Base-by-base conservation (phyloP, 23 tunicate genomes). In the Aplidium turbinatum region DNA sequence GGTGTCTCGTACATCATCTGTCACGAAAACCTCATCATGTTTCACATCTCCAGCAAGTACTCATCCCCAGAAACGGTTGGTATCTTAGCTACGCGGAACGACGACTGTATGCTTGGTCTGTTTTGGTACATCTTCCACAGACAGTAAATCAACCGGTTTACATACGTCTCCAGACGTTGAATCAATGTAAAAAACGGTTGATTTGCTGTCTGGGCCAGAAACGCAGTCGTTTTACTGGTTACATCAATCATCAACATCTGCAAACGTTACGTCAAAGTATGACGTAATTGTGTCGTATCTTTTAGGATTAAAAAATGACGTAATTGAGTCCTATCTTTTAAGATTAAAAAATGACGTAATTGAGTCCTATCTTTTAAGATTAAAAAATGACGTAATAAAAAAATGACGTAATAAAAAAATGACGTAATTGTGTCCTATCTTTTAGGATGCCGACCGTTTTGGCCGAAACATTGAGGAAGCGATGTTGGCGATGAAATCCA, bases 1-100 rank as follows among this genome's bases (percentile, higher is more conserved):
- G 99, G 99, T 1, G 99, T 94, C 25, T 87, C 95, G n/a, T 94
- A 94, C 76, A 94, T 94, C 29, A 94, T 94, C 57, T 87, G 95
- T 48, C 94, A 94, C 55, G 90, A 94, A 55, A 47, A 94, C 50
- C 79, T 86, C 33, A 87, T 94, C 57, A 94, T 94, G 99, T 94
- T 94, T 56, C 99, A 94, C 56, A 71, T 94, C n/a, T 86, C 94
- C 0, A 87, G 90, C 80, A 85, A 86, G 39, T 28, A 33, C 19
- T 94, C 94, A 3, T 86, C 93, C 7, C 83, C 78, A 31, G 94
- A 94, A 78, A 87, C 93, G 38, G 93, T 86, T 33, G 64, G 86
- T 62, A 54, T 54, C 21, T 20, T 54, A 11, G 21, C 23, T 54
- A 5, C 21, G 19, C 13, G 9, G 9, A 13, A 42, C 48, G 13